These are phyloP conservation scores for Pteropus rufus DNA, from an alignment of 2,797 vertebrate genomes.

Conservation along the genomic window DNA sequence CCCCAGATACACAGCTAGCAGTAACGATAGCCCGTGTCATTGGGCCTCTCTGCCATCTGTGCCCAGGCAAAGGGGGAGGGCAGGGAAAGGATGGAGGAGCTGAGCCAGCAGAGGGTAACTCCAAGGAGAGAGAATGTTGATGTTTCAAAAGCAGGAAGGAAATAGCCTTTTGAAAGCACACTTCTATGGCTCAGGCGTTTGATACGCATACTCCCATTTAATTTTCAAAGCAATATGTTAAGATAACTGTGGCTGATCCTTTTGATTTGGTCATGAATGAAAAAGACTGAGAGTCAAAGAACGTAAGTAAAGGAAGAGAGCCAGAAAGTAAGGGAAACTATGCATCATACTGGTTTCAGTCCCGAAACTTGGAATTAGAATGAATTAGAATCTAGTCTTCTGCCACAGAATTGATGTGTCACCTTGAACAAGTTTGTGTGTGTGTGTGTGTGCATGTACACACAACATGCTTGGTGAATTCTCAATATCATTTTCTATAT, in stretches of 20 bases:
- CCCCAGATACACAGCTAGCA: conserved; percentile 62
- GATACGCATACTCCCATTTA: not conserved
- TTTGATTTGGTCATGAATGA: not conserved
- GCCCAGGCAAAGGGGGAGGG: conserved; percentile 9
- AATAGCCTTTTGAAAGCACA: not conserved
- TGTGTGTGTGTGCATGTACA: not conserved
- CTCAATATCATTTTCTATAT: not conserved
- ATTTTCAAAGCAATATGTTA: not conserved
- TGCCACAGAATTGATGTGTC: not conserved
- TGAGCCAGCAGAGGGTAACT: not conserved
- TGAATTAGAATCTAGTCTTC: not conserved
- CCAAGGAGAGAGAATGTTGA: not conserved
- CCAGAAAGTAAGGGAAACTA: not conserved
- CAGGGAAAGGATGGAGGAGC: not conserved
- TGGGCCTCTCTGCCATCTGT: not conserved
- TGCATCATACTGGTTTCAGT: not conserved
- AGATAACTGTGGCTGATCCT: not conserved
- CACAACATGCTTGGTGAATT: not conserved
- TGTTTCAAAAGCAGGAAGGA: not conserved
- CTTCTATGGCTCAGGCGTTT: not conserved
- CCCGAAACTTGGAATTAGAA: not conserved
- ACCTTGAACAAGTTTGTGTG: not conserved
- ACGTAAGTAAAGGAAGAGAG: not conserved
- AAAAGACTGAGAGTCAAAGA: not conserved
- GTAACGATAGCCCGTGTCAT: conserved; percentile 48